Percentiles rank a stretch among this genome's conserved stretches.
phyloP scores from a whole-genome alignment of 2,888 invertebrate species.

The Ectemnius continuus region DNA sequence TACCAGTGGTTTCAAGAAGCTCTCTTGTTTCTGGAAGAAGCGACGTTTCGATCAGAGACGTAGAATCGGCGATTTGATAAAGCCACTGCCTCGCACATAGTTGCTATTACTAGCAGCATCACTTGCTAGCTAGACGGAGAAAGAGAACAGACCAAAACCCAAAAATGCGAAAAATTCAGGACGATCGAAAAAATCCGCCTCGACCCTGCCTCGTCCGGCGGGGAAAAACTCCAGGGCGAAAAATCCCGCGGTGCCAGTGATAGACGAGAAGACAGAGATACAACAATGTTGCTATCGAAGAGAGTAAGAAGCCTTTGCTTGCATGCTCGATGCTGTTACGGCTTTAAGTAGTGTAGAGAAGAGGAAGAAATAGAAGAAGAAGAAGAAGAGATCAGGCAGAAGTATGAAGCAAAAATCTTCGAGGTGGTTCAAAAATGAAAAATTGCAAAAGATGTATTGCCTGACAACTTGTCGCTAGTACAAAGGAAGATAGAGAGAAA shows the following conservation, averaged over 20 bases:
- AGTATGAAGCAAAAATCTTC: constrained; percentile 3
- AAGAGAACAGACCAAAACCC: constrained; percentile 39
- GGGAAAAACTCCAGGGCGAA: constrained; percentile 23
- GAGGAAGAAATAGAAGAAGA: constrained; percentile 11
- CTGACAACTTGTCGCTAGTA: background rate
- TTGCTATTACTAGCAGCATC: constrained; percentile 49
- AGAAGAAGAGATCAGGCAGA: constrained; percentile 12
- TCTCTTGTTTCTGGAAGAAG: constrained; percentile 89
- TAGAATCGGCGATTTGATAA: background rate
- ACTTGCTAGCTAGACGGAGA: constrained; percentile 50
- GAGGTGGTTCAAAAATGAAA: background rate
- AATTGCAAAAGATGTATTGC: background rate
- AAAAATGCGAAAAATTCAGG: constrained; percentile 28
- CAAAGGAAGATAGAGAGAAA: background rate
- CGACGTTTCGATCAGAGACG: constrained; percentile 21
- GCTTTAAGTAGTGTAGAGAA: constrained; percentile 1
- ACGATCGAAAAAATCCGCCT: constrained; percentile 28
- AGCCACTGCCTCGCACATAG: constrained; percentile 34
- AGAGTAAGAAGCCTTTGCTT: background rate
- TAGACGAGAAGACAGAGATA: constrained; percentile 9
- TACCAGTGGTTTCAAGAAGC: constrained; percentile 95
- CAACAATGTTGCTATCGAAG: background rate
- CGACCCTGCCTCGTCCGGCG: constrained; percentile 18
- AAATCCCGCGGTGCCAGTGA: constrained; percentile 19
- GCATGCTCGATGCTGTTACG: constrained; percentile 8